Conservation (phyloP, 2,797 vertebrate species). For the Odontamblyopus lacepedii region DNA sequence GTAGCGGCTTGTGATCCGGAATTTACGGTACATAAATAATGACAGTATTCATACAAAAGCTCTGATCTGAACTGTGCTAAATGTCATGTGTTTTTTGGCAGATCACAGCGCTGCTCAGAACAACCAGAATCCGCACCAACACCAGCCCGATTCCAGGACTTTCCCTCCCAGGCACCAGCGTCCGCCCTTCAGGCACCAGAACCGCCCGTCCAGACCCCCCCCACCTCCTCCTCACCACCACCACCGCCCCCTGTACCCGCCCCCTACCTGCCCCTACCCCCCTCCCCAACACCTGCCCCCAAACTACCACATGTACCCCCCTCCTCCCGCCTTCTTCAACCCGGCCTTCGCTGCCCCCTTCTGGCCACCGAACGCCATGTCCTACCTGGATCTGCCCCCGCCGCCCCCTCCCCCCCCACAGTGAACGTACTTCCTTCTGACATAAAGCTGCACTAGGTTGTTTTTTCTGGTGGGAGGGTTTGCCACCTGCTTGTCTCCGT, state of each 20-base stretch:
- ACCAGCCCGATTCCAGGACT: not conserved
- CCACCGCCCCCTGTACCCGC: slow-evolving; percentile 30
- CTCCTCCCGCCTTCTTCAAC: slow-evolving; percentile 49
- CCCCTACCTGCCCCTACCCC: slow-evolving; percentile 47
- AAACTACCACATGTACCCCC: slow-evolving; percentile 51
- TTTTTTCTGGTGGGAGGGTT: not conserved
- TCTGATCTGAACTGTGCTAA: too few species aligned
- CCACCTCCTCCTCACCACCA: not conserved
- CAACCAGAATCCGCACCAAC: slow-evolving; percentile 13
- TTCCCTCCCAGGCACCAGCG: slow-evolving; percentile 25
- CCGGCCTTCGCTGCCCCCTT: slow-evolving; percentile 43
- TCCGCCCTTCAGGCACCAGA: slow-evolving; percentile 37
- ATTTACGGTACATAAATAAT: too few species aligned
- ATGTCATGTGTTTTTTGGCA: slow-evolving; percentile 4
- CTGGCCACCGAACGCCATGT: slow-evolving; percentile 45
- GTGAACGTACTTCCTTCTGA: slow-evolving; percentile 10
- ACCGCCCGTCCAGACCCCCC: slow-evolving; percentile 18
- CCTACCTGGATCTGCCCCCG: slow-evolving; percentile 41
- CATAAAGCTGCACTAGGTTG: not conserved
- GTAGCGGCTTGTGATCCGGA: too few species aligned
- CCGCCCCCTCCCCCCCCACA: slow-evolving; percentile 46
- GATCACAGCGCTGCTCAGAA: slow-evolving; percentile 28
- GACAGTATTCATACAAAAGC: too few species aligned
- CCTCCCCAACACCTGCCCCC: slow-evolving; percentile 37
- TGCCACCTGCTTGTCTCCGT: not conserved